phyloP scores from a whole-genome alignment of 2,113 vertebrate genomes.

The Laticauda laticaudata region DNA sequence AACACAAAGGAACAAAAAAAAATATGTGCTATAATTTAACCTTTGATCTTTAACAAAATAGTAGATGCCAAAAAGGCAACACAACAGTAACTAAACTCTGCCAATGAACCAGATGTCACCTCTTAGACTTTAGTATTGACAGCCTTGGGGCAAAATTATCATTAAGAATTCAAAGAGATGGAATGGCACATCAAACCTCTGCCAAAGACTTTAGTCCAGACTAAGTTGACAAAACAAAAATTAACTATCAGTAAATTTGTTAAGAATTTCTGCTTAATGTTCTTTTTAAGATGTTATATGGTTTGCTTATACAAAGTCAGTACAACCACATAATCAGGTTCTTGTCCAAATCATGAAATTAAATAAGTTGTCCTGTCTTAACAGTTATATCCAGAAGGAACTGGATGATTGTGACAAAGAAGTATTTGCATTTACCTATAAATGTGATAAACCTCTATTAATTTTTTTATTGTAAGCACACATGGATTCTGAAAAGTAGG shows the following conservation, averaged over 20 bases:
- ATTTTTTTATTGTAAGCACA: not conserved
- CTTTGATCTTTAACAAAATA: not conserved
- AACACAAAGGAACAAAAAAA: slow-evolving; percentile 7
- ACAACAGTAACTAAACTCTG: not conserved
- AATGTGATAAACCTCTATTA: not conserved
- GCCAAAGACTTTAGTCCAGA: not conserved
- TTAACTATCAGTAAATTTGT: not conserved
- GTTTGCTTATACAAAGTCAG: not conserved
- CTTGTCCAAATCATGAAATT: not conserved
- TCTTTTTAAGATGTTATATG: not conserved
- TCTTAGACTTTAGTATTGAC: not conserved
- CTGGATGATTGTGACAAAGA: not conserved
- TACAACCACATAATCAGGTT: not conserved
- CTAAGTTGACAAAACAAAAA: accelerated
- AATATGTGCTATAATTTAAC: slow-evolving; percentile 22
- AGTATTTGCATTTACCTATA: not conserved
- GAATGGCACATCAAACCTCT: slow-evolving; percentile 9
- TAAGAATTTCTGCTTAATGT: not conserved
- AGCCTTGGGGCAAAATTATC: not conserved
- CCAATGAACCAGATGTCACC: slow-evolving; percentile 42
- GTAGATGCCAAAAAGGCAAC: not conserved
- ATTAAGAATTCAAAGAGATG: slow-evolving; percentile 17
- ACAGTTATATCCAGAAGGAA: accelerated
- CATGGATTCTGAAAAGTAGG: not conserved
- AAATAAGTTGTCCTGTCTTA: not conserved